Percentiles rank a stretch among this genome's conserved stretches.
Evolutionary conservation across 2,113 vertebrate species (phyloP).

Genomic region (Sula dactylatra): DNA sequence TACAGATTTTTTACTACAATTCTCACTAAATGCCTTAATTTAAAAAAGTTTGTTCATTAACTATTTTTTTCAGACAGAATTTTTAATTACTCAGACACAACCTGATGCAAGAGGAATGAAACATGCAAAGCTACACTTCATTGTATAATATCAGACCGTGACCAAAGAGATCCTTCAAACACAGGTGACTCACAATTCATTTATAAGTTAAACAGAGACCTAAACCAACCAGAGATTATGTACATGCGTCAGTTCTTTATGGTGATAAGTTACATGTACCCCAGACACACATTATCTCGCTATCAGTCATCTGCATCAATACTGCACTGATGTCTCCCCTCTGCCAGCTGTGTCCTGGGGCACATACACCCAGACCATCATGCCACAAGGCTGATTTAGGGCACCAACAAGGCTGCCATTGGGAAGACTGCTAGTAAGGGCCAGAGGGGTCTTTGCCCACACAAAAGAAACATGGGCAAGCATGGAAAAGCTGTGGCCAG

Average conservation of each 20-base stretch:
- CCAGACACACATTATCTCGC: background rate
- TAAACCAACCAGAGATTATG: background rate
- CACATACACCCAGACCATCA: background rate
- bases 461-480: background rate
- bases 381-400: background rate
- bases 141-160: background rate
- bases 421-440: background rate
- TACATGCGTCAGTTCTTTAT: background rate
- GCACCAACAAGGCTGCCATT: background rate
- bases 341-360: background rate
- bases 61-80: background rate
- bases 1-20: background rate
- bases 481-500: background rate
- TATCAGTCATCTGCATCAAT: background rate
- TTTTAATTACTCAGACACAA: background rate
- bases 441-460: background rate
- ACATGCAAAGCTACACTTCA: rapidly evolving
- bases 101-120: background rate
- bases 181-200: background rate
- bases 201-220: background rate
- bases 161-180: background rate
- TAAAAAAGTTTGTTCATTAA: background rate
- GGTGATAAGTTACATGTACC: rapidly evolving
- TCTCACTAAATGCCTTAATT: background rate
- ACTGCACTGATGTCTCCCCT: background rate